Conservation (phyloP, 2,888 invertebrate genomes). For the Pristionchus mayeri region DNA sequence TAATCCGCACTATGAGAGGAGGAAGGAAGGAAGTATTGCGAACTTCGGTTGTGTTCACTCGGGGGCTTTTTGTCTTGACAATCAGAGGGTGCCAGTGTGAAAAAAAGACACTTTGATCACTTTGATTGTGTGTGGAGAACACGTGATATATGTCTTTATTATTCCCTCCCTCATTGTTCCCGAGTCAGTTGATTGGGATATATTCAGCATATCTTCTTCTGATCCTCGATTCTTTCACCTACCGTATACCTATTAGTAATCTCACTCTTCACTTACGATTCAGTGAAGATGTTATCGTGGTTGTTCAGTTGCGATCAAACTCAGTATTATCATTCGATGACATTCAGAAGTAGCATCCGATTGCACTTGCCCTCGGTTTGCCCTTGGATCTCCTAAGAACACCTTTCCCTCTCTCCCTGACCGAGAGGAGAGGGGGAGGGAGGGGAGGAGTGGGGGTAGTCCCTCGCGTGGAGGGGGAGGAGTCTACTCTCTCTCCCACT, state of each 20-base stretch:
- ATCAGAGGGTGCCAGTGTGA: not conserved
- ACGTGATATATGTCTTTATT: not conserved
- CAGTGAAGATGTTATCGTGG: no score
- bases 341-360: not conserved
- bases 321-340: not conserved
- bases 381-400: constrained; percentile 3
- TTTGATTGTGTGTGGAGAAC: constrained; percentile 10
- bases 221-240: not conserved
- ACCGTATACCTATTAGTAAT: not conserved
- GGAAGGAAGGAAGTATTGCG: not conserved
- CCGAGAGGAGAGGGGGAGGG: constrained; percentile 12
- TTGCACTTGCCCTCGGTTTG: not conserved
- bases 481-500: constrained; percentile 1
- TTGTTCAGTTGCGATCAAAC: not conserved
- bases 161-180: not conserved
- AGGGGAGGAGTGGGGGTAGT: constrained; percentile 36
- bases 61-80: constrained; percentile 2
- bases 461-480: constrained; percentile 30
- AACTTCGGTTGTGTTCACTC: not conserved
- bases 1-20: not conserved
- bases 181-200: not conserved
- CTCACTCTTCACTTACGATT: no score
- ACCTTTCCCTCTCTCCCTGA: not conserved
- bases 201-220: not conserved
- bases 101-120: constrained; percentile 14